Conservation (phyloP, 1,140 invertebrate genomes). For the Trachymyrmex septentrionalis region DNA sequence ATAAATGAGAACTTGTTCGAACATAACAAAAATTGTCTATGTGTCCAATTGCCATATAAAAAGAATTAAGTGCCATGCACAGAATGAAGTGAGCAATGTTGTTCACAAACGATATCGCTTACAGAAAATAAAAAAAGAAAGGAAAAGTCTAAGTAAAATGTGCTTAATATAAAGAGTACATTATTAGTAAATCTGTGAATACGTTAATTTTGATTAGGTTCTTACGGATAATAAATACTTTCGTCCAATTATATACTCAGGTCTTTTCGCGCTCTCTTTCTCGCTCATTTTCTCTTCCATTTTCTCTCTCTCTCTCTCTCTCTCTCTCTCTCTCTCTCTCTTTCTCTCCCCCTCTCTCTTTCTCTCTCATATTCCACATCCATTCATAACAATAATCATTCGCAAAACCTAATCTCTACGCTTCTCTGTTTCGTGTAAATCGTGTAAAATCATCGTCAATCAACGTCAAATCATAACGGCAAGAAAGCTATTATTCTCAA, state of each 20-base stretch:
- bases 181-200: constrained; percentile 49
- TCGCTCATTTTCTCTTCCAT: not conserved
- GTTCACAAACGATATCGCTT: not conserved
- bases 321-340: not conserved
- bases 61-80: constrained; percentile 41
- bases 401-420: constrained; percentile 38
- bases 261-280: not conserved
- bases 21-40: constrained; percentile 39
- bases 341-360: not conserved
- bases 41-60: not conserved
- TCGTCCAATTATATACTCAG: constrained; percentile 35
- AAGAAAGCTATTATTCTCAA: constrained; percentile 43
- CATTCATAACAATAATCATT: constrained; percentile 41
- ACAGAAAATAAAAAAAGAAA: constrained; percentile 16
- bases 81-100: constrained; percentile 33
- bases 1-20: not conserved
- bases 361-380: not conserved
- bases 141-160: constrained; percentile 26
- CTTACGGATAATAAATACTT: constrained; percentile 59
- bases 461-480: constrained; percentile 12
- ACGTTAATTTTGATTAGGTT: constrained; percentile 58
- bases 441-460: constrained; percentile 23
- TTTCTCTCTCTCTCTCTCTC: not conserved
- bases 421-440: constrained; percentile 26
- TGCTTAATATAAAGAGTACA: constrained; percentile 42